phyloP scores from a whole-genome alignment of 1,140 invertebrate species.

The Asobara japonica region DNA sequence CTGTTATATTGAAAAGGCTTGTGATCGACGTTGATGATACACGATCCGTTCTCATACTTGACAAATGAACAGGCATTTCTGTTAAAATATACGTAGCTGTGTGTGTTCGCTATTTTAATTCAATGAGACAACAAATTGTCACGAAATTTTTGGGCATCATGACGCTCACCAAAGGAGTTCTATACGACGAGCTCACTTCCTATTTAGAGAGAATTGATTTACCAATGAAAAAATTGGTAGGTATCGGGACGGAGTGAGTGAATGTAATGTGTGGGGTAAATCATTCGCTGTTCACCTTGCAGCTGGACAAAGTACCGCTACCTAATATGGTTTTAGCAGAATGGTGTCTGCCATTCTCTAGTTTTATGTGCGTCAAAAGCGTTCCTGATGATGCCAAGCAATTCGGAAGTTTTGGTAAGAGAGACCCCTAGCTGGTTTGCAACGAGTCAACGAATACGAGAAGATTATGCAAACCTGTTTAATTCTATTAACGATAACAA shows the following conservation, averaged over 20 bases:
- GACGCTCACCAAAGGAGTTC: too few relatives aligned
- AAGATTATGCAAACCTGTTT: neutral
- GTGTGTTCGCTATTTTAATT: too few relatives aligned
- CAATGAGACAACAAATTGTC: too few relatives aligned
- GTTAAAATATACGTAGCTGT: too few relatives aligned
- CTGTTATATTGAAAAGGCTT: too few relatives aligned
- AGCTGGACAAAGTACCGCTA: neutral
- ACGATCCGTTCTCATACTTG: too few relatives aligned
- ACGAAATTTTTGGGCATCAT: too few relatives aligned
- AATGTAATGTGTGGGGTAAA: neutral
- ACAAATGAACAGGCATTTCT: too few relatives aligned
- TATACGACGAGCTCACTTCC: too few relatives aligned
- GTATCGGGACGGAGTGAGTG: neutral
- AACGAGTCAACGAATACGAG: neutral
- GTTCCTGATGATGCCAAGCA: neutral
- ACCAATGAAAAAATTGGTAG: neutral
- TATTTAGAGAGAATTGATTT: neutral
- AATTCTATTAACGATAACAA: neutral
- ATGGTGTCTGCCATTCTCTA: constrained; percentile 15
- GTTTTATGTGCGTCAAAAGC: neutral
- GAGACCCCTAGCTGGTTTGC: neutral
- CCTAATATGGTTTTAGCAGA: neutral
- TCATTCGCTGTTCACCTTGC: neutral
- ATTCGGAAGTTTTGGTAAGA: neutral
- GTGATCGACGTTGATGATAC: too few relatives aligned